Evolutionary conservation across 2,888 invertebrate genomes (phyloP), one percentile per base, ranked within the genome.

Genomic region (Archips crataeganus): DNA sequence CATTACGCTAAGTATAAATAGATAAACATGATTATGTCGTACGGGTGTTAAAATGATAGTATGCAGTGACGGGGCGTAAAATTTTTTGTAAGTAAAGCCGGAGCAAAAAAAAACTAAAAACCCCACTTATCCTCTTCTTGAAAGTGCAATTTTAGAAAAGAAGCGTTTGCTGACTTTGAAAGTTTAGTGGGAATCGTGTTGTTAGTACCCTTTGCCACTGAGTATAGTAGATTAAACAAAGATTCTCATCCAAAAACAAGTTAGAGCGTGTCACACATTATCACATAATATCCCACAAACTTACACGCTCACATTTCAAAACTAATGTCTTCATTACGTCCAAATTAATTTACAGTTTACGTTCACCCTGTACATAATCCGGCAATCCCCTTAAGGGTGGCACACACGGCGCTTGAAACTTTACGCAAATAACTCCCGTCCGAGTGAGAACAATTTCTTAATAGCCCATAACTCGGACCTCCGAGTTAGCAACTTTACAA

Each of bases 361-460:
- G 36, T 39, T 13, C 72, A 68, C 9, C 73, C 68, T 60, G 73
- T 73, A 69, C 34, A n/a, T 36, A 23, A 63, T n/a, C 49, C 49
- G 15, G 57, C 65, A 36, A 65, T 49, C 65, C 36, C 65, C 45
- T 62, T n/a, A 47, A 54, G 72, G 68, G 68, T 49, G 60, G 57
- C 59, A 59, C 73, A 59, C 73, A 73, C 63, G 63, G 65, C 71
- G 71, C 51, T 66, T 45, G 59, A 73, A 68, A 73, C 73, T 73
- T 73, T 59, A 69, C 63, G 73, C 73, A 73, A 73, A 73, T 73
- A 73, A 61, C 72, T 61, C 51, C 71, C 39, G 39, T 39, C 51
- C 63, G 73, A 64, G 63, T 63, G 64, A 69, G 73, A 73, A 73
- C 73, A 73, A 73, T 73, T 69, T 73, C 73, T 73, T 73, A 73